Base-by-base conservation (phyloP, 2,797 vertebrate species). In the Thaleichthys pacificus region DNA sequence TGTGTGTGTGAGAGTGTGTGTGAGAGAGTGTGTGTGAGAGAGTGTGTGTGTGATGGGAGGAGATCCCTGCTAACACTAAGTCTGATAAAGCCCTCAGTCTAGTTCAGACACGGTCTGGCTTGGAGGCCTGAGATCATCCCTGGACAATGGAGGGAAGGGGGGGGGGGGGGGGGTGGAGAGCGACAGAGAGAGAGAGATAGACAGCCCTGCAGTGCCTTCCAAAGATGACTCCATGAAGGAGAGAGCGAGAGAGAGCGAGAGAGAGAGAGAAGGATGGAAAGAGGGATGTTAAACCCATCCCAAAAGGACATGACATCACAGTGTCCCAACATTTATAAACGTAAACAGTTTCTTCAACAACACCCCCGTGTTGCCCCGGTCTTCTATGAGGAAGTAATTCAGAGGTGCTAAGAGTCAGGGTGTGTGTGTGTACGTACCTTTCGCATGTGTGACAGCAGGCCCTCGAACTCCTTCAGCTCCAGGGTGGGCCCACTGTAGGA, bases 381-480 rank as follows among this genome's bases (percentile, higher is more conserved):
- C 68, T 68, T 38, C 21, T 21, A 57, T 30, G 17, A 3, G 14
- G 3, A 35, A 17, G 28, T 67, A 47, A 51, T 22, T 54, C 47
- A 63, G 35, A 49, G 24, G 49, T 56, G 24, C 61, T 30, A 47
- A 14, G 22, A 19, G 21, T 57, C 49, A 56, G 49, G 11, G 65
- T 54, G 24, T 19, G 32, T 66, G 32, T n/a, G 32, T 65, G 63
- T 65, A 32, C 47, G 68, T 93, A 99, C 97, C 97, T 97, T 98
- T 95, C 93, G 93, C 96, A 98, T 96, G 89, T 97, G 97, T 87
- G 94, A 94, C 89, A 98, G 90, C 85, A 99, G 92, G 74, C 94
- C 96, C 87, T 98, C 96, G 74, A 99, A 99, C 87, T 97, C 95
- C 80, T 94, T 97, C 87, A 99, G 93, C 89, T 97, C 96, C 91